Percentiles rank a stretch among this genome's conserved stretches.
phyloP scores from a whole-genome alignment of 2,888 invertebrate genomes.

The Nezara viridula region DNA sequence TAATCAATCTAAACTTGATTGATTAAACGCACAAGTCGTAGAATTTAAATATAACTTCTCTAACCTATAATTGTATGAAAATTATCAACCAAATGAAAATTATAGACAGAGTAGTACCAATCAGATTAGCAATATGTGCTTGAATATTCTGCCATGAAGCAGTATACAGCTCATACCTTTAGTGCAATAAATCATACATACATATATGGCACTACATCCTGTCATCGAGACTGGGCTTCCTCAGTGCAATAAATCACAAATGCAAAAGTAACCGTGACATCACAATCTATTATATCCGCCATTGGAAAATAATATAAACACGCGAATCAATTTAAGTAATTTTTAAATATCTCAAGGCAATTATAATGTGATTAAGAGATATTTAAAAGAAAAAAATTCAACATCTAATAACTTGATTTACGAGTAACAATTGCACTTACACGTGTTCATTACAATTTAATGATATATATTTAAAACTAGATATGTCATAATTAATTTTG shows the following conservation, averaged over 20 bases:
- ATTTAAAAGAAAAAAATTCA: background rate
- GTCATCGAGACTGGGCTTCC: too few species aligned
- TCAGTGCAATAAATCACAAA: too few species aligned
- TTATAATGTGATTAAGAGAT: background rate
- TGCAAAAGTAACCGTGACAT: background rate
- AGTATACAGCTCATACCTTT: background rate
- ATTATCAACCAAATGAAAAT: background rate
- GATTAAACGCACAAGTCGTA: background rate
- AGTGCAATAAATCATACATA: background rate
- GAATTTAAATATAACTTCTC: background rate
- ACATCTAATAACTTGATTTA: background rate
- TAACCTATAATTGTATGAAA: background rate
- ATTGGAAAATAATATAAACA: background rate
- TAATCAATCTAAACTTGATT: background rate
- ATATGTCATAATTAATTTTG: constrained; percentile 18
- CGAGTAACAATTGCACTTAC: constrained; percentile 1
- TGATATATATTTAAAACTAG: background rate
- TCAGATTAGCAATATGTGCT: background rate
- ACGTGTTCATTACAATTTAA: background rate
- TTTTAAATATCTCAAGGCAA: background rate
- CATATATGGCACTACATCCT: too few species aligned
- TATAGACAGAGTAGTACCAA: background rate
- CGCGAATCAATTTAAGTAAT: background rate
- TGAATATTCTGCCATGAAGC: background rate
- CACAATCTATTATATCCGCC: background rate